Base-by-base conservation (phyloP, 2,888 invertebrate species). In the Patella pellucida region DNA sequence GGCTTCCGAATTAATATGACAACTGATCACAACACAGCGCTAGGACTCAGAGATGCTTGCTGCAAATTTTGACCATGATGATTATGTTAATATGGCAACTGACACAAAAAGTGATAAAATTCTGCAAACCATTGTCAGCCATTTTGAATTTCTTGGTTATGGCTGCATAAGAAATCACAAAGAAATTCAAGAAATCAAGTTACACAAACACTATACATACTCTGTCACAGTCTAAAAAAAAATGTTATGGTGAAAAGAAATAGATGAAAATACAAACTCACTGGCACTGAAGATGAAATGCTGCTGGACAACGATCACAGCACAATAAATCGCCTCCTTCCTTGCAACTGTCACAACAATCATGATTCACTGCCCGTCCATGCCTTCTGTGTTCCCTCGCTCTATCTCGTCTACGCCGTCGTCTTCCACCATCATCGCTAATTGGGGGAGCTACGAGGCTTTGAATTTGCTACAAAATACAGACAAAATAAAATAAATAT, bases 271-370 rank as follows among this genome's bases (percentile, higher is more conserved):
- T 56, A 27, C 50, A 69, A 52, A 88, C 91, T 94, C 92, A 97
- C 97, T 98, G 97, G 94, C 98, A 99, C 85, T 95, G 94, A 77
- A 97, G 93, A 92, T 99, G 98, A 92, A 98, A 99, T 80, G 97
- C 97, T 52, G 97, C 96, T 1, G 97, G 97, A 87, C 98, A 99
- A 81, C 95, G 95, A 91, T 98, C 98, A 90, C 98, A 99, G 91
- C 97, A 98, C 77, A 99, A 94, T 56, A 99, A 92, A 91, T 97
- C 97, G 3, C 98, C 98, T 52, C 97, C 97, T 92, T 98, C 98
- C 74, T 95, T 94, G 90, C 98, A 98, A 74, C 96, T 95, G 92
- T 97, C 97, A 89, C 98, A 98, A 82, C 94, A 95, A 89, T 98
- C 97, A 89, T 95, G 96, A 91, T 97, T 97, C 41, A 91, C 87